A percentile compares a stretch with the other conserved stretches of the same genome.
Evolutionary conservation across 2,113 vertebrate genomes (phyloP).

Genomic region (Nerophis lumbriciformis): DNA sequence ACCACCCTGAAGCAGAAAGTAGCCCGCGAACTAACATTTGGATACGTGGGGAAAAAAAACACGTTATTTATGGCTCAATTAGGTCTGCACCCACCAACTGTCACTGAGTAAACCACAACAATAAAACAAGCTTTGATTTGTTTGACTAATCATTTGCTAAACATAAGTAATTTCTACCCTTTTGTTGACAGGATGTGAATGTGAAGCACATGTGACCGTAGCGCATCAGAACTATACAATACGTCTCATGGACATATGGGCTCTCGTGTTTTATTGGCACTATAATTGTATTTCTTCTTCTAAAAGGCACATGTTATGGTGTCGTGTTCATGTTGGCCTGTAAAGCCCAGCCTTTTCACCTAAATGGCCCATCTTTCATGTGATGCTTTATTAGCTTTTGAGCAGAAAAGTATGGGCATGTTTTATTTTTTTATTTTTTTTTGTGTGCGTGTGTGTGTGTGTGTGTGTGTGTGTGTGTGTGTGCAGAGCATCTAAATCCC

Average conservation of each 20-base stretch:
- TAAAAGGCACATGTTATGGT: constrained; percentile 16
- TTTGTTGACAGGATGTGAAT: neutral
- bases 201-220: neutral
- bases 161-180: neutral
- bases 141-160: neutral
- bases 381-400: constrained; percentile 6
- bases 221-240: neutral
- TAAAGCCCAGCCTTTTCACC: constrained; percentile 7
- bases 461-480: too few species aligned
- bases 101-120: too few species aligned
- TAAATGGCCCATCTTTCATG: constrained; percentile 8
- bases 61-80: too few species aligned
- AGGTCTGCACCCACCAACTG: too few species aligned
- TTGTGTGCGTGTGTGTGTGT: too few species aligned
- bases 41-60: too few species aligned
- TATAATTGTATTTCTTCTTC: constrained; percentile 11
- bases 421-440: too few species aligned
- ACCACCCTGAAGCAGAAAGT: too few species aligned
- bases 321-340: constrained; percentile 13
- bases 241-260: neutral
- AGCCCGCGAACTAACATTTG: too few species aligned
- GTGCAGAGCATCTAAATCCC: constrained; percentile 11
- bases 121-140: too few species aligned
- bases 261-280: constrained; percentile 6
- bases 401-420: neutral